phyloP scores from a whole-genome alignment of 2,888 invertebrate species.

The Palloptera scutellata region DNA sequence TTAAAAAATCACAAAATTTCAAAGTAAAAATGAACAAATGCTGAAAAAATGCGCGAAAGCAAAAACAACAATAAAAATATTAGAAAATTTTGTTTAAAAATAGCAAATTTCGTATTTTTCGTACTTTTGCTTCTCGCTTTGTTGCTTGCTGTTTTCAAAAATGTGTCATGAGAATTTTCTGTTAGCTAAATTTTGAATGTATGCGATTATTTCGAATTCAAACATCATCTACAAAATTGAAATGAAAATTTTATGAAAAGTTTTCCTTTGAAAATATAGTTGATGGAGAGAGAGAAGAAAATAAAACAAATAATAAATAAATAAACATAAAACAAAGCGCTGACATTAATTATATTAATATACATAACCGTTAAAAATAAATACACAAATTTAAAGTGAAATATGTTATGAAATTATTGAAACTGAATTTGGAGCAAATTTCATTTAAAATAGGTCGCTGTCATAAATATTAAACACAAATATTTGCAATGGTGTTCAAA shows the following conservation, averaged over 20 bases:
- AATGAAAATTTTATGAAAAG: slow-evolving; percentile 4
- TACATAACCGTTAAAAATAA: too few species aligned
- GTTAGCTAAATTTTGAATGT: too few species aligned
- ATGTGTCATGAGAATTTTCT: not conserved
- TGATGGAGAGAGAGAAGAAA: not conserved
- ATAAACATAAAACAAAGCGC: too few species aligned
- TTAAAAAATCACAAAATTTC: not conserved
- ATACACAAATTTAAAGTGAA: too few species aligned
- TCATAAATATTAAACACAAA: too few species aligned
- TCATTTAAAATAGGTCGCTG: too few species aligned
- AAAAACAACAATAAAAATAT: slow-evolving; percentile 14
- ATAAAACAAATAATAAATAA: too few species aligned
- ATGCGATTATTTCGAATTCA: not conserved
- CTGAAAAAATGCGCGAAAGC: slow-evolving; percentile 16
- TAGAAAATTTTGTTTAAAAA: slow-evolving; percentile 7
- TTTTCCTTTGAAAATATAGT: not conserved
- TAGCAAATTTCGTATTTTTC: slow-evolving; percentile 1
- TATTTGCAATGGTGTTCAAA: too few species aligned
- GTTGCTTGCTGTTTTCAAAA: not conserved
- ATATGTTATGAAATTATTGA: too few species aligned
- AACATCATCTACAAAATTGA: not conserved
- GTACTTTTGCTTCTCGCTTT: not conserved
- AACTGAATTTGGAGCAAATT: too few species aligned
- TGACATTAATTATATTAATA: too few species aligned
- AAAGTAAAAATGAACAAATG: slow-evolving; percentile 1